These are phyloP conservation scores for Megaustenia siamemsis DNA, from an alignment of 2,888 invertebrate species.

Conservation along the genomic window DNA sequence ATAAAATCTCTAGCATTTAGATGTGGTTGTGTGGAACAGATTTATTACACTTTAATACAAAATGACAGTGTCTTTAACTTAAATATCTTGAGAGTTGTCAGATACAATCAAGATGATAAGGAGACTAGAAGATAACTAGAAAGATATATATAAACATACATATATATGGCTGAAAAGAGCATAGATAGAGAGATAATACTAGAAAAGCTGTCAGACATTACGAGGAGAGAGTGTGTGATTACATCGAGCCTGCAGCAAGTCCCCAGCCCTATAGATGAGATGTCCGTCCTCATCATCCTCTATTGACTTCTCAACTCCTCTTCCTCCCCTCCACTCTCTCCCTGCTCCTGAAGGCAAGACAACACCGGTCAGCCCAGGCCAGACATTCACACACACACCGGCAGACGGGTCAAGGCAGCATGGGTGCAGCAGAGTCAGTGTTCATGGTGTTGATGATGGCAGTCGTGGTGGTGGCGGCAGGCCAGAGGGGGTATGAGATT, in stretches of 20 bases:
- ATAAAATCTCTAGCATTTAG: not conserved
- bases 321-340: constrained; percentile 71
- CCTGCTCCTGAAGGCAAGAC: constrained; percentile 41
- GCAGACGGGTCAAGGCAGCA: constrained; percentile 12
- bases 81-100: no score
- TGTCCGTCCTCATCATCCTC: constrained; percentile 99
- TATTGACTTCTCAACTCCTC: constrained; percentile 86
- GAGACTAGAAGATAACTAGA: not conserved
- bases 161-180: not conserved
- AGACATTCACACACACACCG: constrained; percentile 42
- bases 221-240: constrained; percentile 69
- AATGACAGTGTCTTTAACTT: no score
- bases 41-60: no score
- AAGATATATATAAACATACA: not conserved
- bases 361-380: constrained; percentile 49
- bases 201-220: constrained; percentile 62
- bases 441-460: not conserved
- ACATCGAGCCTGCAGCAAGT: constrained; percentile 99
- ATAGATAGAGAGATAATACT: not conserved
- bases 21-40: not conserved
- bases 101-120: not conserved
- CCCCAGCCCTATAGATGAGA: constrained; percentile 99
- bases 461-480: not conserved
- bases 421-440: not conserved
- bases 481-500: constrained; percentile 44